Evolutionary conservation across 2,888 invertebrate species (phyloP), one percentile per base, ranked within the genome.

Genomic region (Phoronis australis): DNA sequence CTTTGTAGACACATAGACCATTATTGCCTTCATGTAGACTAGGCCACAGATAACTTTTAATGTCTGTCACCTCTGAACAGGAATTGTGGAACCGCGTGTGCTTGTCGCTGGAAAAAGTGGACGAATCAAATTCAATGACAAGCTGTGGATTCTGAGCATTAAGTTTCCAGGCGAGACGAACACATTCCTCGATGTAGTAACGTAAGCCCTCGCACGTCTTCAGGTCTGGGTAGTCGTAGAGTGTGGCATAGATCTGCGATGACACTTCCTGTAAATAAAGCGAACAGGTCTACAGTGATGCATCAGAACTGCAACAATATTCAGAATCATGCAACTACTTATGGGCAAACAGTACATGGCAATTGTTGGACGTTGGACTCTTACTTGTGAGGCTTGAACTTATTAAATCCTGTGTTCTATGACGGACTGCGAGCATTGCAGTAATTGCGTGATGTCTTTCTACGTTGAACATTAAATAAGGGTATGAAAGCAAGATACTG

Each of bases 161-260:
- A 68, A 92, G 80, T 54, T 84, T 84, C 94, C 94, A 95, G 3
- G 91, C 88, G n/a, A 90, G 82, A 52, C 87, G 82, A 38, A 91
- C 89, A 53, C 90, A 87, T 37, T 87, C 86, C 26, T 85, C 82
- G 46, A 90, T 87, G 74, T 90, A 91, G 61, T 85, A 84, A 65
- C 85, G 83, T 49, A 95, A 81, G 25, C 87, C 85, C 1, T 82
- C 82, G 72, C 91, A 93, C 1, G 82, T 79, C 59, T 86, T 86
- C 66, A 96, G 81, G 73, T 90, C 88, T 27, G 92, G 90, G 79
- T 94, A 96, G 80, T 95, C 95, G 69, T 90, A 90, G 20, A 96
- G 82, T 0, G 94, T 94, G 59, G 87, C 86, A 77, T 90, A 85
- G 57, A 96, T 85, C 81, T 90, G 84, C 26, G 79, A 75, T 54